These are phyloP conservation scores for Mythimna pallens DNA, from an alignment of 2,888 invertebrate genomes.

Conservation along the genomic window DNA sequence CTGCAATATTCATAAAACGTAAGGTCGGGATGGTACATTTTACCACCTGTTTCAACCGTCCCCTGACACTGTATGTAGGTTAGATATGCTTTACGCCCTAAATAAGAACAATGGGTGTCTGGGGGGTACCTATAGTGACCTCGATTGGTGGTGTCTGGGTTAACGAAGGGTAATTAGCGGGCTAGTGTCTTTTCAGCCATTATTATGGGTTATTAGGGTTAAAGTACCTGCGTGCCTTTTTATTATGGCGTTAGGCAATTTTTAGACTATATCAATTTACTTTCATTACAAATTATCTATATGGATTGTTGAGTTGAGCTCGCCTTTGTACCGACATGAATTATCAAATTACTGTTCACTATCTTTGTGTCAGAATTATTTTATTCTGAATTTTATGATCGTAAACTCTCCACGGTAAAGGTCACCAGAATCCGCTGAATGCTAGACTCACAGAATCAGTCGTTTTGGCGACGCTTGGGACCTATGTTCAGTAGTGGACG, in stretches of 20 bases:
- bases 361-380: no score
- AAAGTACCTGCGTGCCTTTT: constrained; percentile 14
- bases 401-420: no score
- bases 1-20: constrained; percentile 39
- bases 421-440: no score
- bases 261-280: no score
- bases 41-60: constrained; percentile 34
- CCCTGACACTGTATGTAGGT: constrained; percentile 51
- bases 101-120: constrained; percentile 59
- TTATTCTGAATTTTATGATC: no score
- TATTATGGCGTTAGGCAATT: not conserved
- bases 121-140: constrained; percentile 46
- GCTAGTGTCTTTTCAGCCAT: constrained; percentile 32
- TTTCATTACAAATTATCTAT: not conserved
- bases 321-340: no score
- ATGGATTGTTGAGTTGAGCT: not conserved
- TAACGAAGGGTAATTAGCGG: constrained; percentile 51
- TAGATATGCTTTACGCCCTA: constrained; percentile 51
- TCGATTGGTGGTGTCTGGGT: constrained; percentile 49
- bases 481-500: no score
- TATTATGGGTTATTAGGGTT: constrained; percentile 23
- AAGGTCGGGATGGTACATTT: constrained; percentile 13
- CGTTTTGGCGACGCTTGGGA: no score
- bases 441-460: no score
- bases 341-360: no score